Conservation (phyloP, 2,113 vertebrate species). For the Dendrocopos noguchii region DNA sequence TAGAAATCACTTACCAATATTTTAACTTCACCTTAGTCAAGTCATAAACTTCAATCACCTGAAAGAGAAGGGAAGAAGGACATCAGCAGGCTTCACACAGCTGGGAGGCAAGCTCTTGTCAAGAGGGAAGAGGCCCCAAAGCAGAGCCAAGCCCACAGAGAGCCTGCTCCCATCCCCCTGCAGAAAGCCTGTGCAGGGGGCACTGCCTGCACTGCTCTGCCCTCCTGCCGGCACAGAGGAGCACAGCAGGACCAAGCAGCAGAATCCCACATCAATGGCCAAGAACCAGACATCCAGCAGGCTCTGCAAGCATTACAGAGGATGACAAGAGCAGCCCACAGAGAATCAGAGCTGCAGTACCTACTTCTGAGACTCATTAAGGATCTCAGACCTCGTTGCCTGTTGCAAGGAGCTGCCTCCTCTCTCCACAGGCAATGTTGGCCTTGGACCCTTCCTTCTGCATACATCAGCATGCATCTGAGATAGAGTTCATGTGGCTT, state of each 20-base stretch:
- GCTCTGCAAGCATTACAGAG: background rate
- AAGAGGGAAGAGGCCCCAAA: background rate
- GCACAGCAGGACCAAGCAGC: background rate
- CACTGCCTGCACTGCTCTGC: background rate
- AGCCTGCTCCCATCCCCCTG: too few species aligned
- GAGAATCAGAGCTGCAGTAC: background rate
- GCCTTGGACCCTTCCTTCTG: background rate
- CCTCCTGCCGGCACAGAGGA: background rate
- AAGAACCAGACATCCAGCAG: background rate
- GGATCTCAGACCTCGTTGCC: background rate
- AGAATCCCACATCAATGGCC: background rate
- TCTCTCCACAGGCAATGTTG: background rate
- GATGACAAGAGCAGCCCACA: background rate
- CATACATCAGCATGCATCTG: background rate
- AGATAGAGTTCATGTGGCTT: background rate
- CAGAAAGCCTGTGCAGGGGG: background rate
- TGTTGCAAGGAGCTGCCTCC: background rate
- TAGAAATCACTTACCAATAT: conserved; percentile 92
- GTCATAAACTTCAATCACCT: conserved; percentile 99
- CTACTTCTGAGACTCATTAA: background rate
- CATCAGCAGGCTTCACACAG: background rate
- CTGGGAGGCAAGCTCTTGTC: background rate
- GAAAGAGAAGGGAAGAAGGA: conserved; percentile 57
- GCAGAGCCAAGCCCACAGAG: too few species aligned
- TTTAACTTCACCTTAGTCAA: conserved; percentile 99